Evolutionary conservation across 2,113 vertebrate species (phyloP), one percentile per base, ranked within the genome.

Genomic region (Grallaria varia): DNA sequence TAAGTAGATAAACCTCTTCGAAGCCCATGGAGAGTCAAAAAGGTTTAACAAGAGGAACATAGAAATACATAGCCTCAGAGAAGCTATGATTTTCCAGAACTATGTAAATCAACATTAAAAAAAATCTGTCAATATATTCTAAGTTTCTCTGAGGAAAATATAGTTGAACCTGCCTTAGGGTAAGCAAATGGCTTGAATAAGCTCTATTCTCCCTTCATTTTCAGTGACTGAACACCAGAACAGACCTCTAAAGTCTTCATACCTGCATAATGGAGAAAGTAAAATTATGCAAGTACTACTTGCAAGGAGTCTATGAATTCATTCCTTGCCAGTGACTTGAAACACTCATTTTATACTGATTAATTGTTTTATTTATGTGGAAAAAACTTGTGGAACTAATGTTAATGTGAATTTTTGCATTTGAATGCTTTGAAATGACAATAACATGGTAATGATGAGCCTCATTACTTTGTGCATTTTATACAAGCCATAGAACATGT

Each of bases 341-440:
- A 97, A 88, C 88, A 94, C 86, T 94, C 93, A 82, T 78, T 95
- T 96, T 96, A 93, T 88, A 96, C 84, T 95, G 94, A 97, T 95
- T 94, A 96, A 93, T 86, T 97, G 95, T 90, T 97, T 97, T 97
- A 95, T 96, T 96, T 97, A 76, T 95, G 91, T 90, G 87, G 86
- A 96, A 94, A 95, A 90, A 90, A 96, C 49, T 91, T 96, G 90
- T 97, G 95, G 92, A 98, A 97, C 92, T 98, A 97, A 98, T 97
- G 81, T 77, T 95, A 89, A 96, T 96, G 82, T 50, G 97, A 95
- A 96, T 85, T 97, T 98, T 83, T 96, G 50, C 44, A 95, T 95
- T 97, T 97, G 93, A 96, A 31, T 91, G 91, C 90, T 96, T 84
- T 97, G 86, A 97, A 97, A 98, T 97, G 64, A 95, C 93, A 98